A percentile compares a stretch with the other conserved stretches of the same genome.
Evolutionary conservation across 2,888 invertebrate genomes (phyloP).

Genomic region (Euspilapteryx auroguttella): DNA sequence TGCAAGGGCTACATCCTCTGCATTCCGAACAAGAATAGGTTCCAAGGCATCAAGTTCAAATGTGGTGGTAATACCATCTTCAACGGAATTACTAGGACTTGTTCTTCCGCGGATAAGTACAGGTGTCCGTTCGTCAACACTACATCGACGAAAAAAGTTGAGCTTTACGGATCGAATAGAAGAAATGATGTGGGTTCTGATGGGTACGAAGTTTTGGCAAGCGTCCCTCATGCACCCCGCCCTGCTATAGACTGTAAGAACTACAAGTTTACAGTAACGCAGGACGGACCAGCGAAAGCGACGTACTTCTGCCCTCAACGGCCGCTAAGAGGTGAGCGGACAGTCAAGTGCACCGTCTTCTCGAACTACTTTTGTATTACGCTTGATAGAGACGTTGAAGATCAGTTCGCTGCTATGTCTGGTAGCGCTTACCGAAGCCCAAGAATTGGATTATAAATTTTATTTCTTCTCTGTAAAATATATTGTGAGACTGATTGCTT

Average conservation of each 20-base stretch:
- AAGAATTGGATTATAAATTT: constrained; percentile 2
- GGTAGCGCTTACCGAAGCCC: constrained; percentile 31
- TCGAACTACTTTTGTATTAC: constrained; percentile 46
- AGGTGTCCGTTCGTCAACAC: constrained; percentile 28
- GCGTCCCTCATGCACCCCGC: constrained; percentile 8
- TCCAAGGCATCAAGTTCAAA: constrained; percentile 46
- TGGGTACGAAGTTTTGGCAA: constrained; percentile 8
- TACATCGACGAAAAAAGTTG: constrained; percentile 16
- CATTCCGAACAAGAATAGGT: constrained; percentile 37
- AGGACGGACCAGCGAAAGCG: constrained; percentile 26
- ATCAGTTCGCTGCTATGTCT: constrained; percentile 26
- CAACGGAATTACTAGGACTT: constrained; percentile 36
- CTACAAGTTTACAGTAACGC: constrained; percentile 40
- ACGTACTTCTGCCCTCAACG: constrained; percentile 42
- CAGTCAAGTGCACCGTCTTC: constrained; percentile 38
- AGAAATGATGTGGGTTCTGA: constrained; percentile 15
- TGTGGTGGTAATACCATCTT: constrained; percentile 44
- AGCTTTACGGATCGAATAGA: constrained; percentile 17
- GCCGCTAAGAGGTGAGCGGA: constrained; percentile 24
- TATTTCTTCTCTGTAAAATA: too few relatives aligned
- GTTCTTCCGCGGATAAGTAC: constrained; percentile 36
- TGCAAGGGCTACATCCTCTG: constrained; percentile 53
- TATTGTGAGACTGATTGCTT: too few relatives aligned
- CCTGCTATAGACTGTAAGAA: constrained; percentile 42
- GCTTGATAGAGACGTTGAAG: constrained; percentile 30